Percentiles rank a stretch among this genome's conserved stretches.
These are phyloP conservation scores for Melanaphis sacchari DNA, from an alignment of 1,140 invertebrate genomes.

Conservation along the genomic window DNA sequence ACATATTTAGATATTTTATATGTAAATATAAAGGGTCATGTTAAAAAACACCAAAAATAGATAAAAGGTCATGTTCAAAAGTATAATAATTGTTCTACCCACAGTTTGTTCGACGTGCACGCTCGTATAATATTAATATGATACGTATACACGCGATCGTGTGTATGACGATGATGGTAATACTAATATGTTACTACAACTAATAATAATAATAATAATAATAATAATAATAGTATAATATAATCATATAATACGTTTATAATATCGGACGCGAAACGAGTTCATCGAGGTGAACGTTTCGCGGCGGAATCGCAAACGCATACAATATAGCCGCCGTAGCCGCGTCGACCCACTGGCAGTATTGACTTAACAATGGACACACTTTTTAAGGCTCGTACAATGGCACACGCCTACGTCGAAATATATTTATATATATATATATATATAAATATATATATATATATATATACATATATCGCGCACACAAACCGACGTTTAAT, in stretches of 20 bases:
- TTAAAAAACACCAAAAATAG: not conserved
- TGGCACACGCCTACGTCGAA: not conserved
- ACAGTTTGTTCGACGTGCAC: not conserved
- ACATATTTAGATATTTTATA: not conserved
- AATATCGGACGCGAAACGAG: not conserved
- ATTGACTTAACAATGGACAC: conserved; percentile 33
- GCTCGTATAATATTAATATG: not conserved
- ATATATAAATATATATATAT: not conserved
- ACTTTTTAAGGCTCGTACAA: conserved; percentile 15
- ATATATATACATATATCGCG: not conserved
- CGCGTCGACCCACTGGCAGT: not conserved
- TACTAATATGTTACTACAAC: no score
- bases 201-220: not conserved
- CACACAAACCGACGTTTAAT: conserved; percentile 14
- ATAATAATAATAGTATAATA: not conserved
- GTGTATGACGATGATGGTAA: not conserved
- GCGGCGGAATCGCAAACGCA: not conserved
- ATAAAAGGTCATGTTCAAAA: not conserved
- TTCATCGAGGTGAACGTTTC: conserved; percentile 35
- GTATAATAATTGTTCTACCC: not conserved
- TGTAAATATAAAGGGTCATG: not conserved
- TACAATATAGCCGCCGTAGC: not conserved
- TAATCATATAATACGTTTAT: not conserved
- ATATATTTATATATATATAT: not conserved
- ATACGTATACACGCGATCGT: not conserved